These are phyloP conservation scores for Drepanosiphum platanoidis DNA, from an alignment of 2,888 invertebrate genomes.

Conservation along the genomic window DNA sequence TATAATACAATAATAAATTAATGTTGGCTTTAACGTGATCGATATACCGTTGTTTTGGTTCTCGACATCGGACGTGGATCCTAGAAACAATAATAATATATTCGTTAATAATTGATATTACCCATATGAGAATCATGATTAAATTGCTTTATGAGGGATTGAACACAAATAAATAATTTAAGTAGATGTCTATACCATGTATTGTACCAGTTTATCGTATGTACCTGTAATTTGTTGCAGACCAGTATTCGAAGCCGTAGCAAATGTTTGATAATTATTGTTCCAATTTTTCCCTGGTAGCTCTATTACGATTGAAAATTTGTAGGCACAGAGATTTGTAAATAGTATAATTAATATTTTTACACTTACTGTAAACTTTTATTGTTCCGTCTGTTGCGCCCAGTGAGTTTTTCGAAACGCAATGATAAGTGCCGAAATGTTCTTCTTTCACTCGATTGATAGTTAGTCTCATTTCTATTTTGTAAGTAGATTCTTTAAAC, in stretches of 20 bases:
- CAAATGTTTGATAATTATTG: slow-evolving; percentile 38
- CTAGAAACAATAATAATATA: slow-evolving; percentile 23
- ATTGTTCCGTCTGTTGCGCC: slow-evolving; percentile 86
- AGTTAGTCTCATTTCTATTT: slow-evolving; percentile 79
- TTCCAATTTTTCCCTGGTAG: slow-evolving; percentile 45
- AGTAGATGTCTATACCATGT: neutral
- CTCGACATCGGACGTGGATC: slow-evolving; percentile 1
- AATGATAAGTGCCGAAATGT: slow-evolving; percentile 83
- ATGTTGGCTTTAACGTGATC: too few relatives aligned
- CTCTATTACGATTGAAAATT: slow-evolving; percentile 11
- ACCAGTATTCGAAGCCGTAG: slow-evolving; percentile 42
- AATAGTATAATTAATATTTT: neutral
- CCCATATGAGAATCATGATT: neutral
- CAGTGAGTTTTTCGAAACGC: slow-evolving; percentile 83
- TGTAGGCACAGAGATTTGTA: neutral
- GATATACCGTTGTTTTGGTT: slow-evolving; percentile 2
- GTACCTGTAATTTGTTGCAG: slow-evolving; percentile 35
- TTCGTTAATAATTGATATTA: neutral
- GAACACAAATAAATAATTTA: neutral
- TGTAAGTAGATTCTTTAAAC: slow-evolving; percentile 79
- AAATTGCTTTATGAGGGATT: neutral
- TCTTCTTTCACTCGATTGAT: slow-evolving; percentile 75
- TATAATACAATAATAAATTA: neutral
- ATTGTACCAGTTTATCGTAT: neutral
- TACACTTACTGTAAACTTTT: slow-evolving; percentile 79